Evolutionary conservation across 2,113 vertebrate species (phyloP).

Genomic region (Synchiropus splendidus): DNA sequence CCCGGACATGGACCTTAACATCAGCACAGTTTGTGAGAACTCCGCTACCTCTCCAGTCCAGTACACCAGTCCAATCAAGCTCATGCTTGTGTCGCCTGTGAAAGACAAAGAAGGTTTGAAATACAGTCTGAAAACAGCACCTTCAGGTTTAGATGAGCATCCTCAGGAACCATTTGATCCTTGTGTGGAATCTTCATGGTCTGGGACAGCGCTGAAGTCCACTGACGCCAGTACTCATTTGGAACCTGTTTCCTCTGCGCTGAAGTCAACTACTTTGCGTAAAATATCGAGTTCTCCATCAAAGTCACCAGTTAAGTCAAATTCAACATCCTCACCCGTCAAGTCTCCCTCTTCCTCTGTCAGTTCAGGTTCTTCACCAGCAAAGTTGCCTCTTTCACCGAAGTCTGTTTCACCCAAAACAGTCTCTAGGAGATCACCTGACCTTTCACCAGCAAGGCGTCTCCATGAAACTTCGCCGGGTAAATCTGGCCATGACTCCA

Average conservation of each 20-base stretch:
- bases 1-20: slow-evolving; percentile 3
- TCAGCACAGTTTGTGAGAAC: slow-evolving; percentile 19
- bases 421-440: slow-evolving; percentile 33
- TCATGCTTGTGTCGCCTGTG: slow-evolving; percentile 90
- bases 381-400: slow-evolving; percentile 20
- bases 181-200: slow-evolving; percentile 62
- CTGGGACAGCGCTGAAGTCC: slow-evolving; percentile 27
- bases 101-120: slow-evolving; percentile 77
- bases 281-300: background rate
- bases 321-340: background rate
- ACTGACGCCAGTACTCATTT: background rate
- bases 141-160: slow-evolving; percentile 50
- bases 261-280: slow-evolving; percentile 18
- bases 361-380: slow-evolving; percentile 11
- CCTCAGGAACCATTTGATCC: slow-evolving; percentile 59
- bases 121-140: slow-evolving; percentile 81
- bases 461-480: slow-evolving; percentile 21
- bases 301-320: slow-evolving; percentile 10
- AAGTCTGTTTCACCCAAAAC: slow-evolving; percentile 37
- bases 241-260: slow-evolving; percentile 6
- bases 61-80: slow-evolving; percentile 88
- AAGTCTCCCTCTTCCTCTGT: slow-evolving; percentile 8
- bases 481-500: slow-evolving; percentile 36
- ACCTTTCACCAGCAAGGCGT: slow-evolving; percentile 29
- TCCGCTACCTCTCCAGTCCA: slow-evolving; percentile 31